Evolutionary conservation across 2,888 invertebrate genomes (phyloP).

Genomic region (Pachydiplax longipennis): DNA sequence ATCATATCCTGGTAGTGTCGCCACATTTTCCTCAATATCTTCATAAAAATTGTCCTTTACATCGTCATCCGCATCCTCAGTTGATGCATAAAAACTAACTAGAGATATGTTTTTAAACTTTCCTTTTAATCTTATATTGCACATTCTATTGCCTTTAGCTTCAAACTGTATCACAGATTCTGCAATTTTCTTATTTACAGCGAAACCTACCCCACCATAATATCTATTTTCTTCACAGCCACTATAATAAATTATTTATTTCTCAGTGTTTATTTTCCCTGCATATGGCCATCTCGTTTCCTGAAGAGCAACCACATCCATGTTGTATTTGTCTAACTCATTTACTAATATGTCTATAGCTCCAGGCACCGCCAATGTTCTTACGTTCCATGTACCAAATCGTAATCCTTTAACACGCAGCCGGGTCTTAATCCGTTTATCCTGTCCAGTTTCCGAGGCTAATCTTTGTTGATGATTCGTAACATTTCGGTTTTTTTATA

Average conservation of each 20-base stretch:
- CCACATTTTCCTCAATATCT: slow-evolving; percentile 47
- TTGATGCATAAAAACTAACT: slow-evolving; percentile 51
- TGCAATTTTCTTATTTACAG: too few species aligned
- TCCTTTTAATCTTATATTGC: slow-evolving; percentile 50
- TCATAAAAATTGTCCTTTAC: slow-evolving; percentile 51
- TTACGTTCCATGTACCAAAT: slow-evolving; percentile 47
- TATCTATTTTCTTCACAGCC: too few species aligned
- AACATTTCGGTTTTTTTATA: slow-evolving; percentile 45
- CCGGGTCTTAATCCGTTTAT: too few species aligned
- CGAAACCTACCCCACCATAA: too few species aligned
- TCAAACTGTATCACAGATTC: slow-evolving; percentile 33
- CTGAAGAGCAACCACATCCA: slow-evolving; percentile 48
- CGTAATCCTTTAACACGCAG: slow-evolving; percentile 8
- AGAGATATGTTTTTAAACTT: slow-evolving; percentile 49
- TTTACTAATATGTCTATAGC: slow-evolving; percentile 44
- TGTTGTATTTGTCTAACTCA: slow-evolving; percentile 47
- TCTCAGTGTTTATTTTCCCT: too few species aligned
- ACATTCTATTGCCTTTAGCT: slow-evolving; percentile 50
- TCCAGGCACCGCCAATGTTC: slow-evolving; percentile 47
- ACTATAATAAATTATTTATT: too few species aligned
- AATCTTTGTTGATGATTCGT: slow-evolving; percentile 46
- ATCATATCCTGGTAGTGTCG: slow-evolving; percentile 48
- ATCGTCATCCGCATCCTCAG: slow-evolving; percentile 51
- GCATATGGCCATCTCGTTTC: slow-evolving; percentile 47
- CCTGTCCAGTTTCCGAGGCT: slow-evolving; percentile 33